Evolutionary conservation across 2,888 invertebrate genomes (phyloP), one percentile per base, ranked within the genome.

Genomic region (Rhyacophila evoluta): DNA sequence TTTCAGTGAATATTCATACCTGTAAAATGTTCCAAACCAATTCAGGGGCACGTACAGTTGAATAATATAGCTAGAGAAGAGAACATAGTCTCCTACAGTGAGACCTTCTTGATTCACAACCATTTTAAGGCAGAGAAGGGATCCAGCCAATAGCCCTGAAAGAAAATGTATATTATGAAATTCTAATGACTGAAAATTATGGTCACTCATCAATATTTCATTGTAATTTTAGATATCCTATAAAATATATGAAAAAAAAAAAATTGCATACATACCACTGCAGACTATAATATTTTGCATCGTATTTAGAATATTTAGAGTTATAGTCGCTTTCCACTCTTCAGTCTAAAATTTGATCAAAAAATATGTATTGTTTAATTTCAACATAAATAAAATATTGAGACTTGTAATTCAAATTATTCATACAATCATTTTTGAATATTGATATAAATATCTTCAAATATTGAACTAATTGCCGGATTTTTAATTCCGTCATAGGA

Each of bases 1-100:
- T 33, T 6, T 33, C 6, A 33, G n/a, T 33, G 6, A 33, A 4
- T 4, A 6, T 73, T 39, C 83, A 86, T 86, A 96, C 97, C 97
- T 95, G 86, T 99, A 99, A 85, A 98, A 98, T 1, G 98, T 98
- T 29, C 99, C 99, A 86, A 99, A 97, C 95, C 96, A 99, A 89
- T 99, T 99, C 73, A 99, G 89, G 0, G 99, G 99, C 79, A 96
- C 95, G 85, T 98, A 99, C 27, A 99, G 89, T 85, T 97, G 99
- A 82, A 97, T 93, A 19, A 99, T 94, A 85, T 99, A 99, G 1
- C 97, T 95, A 0, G 97, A 95, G 88, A 98, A 99, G 15, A 99
- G 91, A 0, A 98, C 97, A 86, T 98, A 99, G 86, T 98, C 98
- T 28, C 99, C 99, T 11, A 98, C 95, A 0, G 96, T 96, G 28